These are phyloP conservation scores for Thereva nobilitata DNA, from an alignment of 2,888 invertebrate genomes.

Conservation along the genomic window DNA sequence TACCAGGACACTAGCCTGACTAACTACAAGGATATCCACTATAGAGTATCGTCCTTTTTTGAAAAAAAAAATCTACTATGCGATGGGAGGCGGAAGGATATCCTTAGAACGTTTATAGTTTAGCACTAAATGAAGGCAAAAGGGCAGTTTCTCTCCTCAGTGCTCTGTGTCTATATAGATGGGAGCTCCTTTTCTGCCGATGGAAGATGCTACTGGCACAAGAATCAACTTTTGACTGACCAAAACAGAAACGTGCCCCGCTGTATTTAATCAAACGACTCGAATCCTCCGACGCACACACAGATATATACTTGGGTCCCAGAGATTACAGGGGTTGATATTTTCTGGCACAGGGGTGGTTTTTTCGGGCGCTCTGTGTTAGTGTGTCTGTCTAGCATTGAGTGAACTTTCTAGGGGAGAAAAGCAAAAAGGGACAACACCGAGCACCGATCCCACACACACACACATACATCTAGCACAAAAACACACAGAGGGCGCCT, in stretches of 20 bases:
- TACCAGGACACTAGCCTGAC: too few species aligned
- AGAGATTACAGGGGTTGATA: conserved; percentile 24
- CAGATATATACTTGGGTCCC: conserved; percentile 6
- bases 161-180: conserved; percentile 9
- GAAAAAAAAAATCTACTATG: too few species aligned
- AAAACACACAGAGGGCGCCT: too few species aligned
- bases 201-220: conserved; percentile 49
- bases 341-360: conserved; percentile 24
- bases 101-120: background rate
- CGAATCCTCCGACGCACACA: conserved; percentile 29
- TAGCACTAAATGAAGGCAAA: conserved; percentile 12
- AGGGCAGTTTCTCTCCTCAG: background rate
- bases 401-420: background rate
- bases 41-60: too few species aligned
- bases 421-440: conserved; percentile 8
- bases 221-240: conserved; percentile 60
- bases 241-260: conserved; percentile 59
- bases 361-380: conserved; percentile 10
- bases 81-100: too few species aligned
- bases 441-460: conserved; percentile 3
- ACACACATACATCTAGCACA: too few species aligned
- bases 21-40: too few species aligned
- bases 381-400: conserved; percentile 31
- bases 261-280: conserved; percentile 45
- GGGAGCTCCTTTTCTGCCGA: conserved; percentile 28